These are phyloP conservation scores for Bambusicola thoracicus DNA, from an alignment of 2,113 vertebrate genomes.

Conservation along the genomic window DNA sequence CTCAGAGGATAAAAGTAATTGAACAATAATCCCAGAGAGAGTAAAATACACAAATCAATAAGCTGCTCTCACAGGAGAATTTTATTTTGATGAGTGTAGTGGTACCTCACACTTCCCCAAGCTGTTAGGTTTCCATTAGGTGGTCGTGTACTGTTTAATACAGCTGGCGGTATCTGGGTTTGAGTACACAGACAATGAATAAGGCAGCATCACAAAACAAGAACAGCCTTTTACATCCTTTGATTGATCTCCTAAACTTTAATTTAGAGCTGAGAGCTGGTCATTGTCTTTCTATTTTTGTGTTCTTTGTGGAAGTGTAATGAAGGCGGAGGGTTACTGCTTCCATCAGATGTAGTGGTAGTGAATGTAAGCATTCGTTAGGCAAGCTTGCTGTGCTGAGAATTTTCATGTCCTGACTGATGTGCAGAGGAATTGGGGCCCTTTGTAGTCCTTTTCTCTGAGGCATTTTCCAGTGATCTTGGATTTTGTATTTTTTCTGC, in stretches of 20 bases:
- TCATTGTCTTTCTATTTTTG: background rate
- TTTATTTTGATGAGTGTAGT: conserved; percentile 12
- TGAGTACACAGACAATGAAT: background rate
- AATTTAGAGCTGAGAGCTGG: background rate
- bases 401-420: fast-evolving
- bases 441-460: background rate
- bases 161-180: background rate
- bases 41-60: conserved; percentile 70
- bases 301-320: background rate
- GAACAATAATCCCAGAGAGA: conserved; percentile 63
- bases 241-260: background rate
- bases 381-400: background rate
- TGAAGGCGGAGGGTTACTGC: background rate
- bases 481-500: background rate
- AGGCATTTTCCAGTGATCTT: background rate
- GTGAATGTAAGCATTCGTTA: background rate
- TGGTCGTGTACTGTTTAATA: background rate
- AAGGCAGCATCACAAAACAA: background rate
- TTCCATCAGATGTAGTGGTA: fast-evolving
- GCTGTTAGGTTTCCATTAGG: background rate
- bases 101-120: background rate
- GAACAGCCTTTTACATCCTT: background rate
- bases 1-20: conserved; percentile 66
- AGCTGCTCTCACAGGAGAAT: conserved; percentile 53
- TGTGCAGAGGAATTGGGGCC: background rate